These are phyloP conservation scores for Craterocephalus amniculus DNA, from an alignment of 2,797 vertebrate genomes.

Conservation along the genomic window DNA sequence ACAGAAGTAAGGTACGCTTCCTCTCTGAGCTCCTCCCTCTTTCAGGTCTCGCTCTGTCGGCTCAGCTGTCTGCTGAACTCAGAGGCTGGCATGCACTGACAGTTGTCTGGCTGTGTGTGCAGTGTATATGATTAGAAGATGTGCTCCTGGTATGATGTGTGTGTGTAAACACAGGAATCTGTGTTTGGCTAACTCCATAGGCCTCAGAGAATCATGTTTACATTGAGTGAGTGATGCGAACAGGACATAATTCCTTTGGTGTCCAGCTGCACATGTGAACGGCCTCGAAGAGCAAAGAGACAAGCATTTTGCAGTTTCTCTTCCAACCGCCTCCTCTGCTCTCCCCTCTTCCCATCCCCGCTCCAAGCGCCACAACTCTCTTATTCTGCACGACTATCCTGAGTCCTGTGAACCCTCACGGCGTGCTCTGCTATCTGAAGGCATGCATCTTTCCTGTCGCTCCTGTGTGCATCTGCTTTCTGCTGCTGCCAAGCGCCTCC, in stretches of 20 bases:
- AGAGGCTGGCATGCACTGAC: slow-evolving; percentile 40
- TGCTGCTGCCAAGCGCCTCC: slow-evolving; percentile 55
- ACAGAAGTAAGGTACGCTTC: slow-evolving; percentile 35
- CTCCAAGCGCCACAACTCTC: slow-evolving; percentile 30
- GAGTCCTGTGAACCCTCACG: slow-evolving; percentile 63
- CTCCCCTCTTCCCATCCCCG: neutral
- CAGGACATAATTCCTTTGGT: slow-evolving; percentile 63
- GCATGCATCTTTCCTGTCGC: slow-evolving; percentile 51
- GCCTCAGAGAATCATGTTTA: slow-evolving; percentile 78
- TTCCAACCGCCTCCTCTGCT: slow-evolving; percentile 34
- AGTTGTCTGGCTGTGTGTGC: slow-evolving; percentile 63
- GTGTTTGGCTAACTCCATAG: slow-evolving; percentile 61
- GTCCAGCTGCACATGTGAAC: slow-evolving; percentile 69
- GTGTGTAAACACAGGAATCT: slow-evolving; percentile 66
- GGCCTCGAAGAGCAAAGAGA: slow-evolving; percentile 52
- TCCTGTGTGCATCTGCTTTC: slow-evolving; percentile 58
- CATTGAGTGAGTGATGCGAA: slow-evolving; percentile 59
- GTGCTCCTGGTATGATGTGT: slow-evolving; percentile 51
- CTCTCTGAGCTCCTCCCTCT: slow-evolving; percentile 14
- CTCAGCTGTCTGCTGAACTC: slow-evolving; percentile 53
- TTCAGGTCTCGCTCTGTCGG: slow-evolving; percentile 16
- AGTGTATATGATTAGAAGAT: slow-evolving; percentile 57
- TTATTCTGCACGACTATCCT: slow-evolving; percentile 15
- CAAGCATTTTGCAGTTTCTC: slow-evolving; percentile 64
- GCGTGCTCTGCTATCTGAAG: slow-evolving; percentile 34